phyloP scores from a whole-genome alignment of 53 echinoderm and acorn worm species.

The Paelopatides confundens region DNA sequence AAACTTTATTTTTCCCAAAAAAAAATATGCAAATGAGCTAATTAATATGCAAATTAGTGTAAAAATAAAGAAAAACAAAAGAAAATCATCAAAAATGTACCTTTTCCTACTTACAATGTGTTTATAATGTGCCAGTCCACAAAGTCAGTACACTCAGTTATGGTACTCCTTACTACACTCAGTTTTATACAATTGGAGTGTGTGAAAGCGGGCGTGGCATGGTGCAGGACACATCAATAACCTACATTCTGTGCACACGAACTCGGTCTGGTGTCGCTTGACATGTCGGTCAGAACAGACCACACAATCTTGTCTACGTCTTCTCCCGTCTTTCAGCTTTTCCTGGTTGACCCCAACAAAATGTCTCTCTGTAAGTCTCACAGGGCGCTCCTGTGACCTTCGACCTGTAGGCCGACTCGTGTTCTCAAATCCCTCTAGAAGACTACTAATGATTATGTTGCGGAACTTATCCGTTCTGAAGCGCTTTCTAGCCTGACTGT shows the following conservation, averaged over 20 bases:
- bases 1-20: too few species aligned
- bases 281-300: not conserved
- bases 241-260: not conserved
- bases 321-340: not conserved
- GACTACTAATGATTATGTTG: not conserved
- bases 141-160: not conserved
- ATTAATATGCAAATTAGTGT: too few species aligned
- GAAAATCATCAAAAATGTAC: too few species aligned
- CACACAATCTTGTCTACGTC: slow-evolving; percentile 1
- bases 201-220: not conserved
- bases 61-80: too few species aligned
- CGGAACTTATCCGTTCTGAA: not conserved
- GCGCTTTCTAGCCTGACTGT: not conserved
- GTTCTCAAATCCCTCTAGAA: not conserved
- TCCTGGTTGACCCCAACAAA: not conserved
- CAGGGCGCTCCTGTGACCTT: too few species aligned
- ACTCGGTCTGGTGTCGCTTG: not conserved
- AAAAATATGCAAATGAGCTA: too few species aligned
- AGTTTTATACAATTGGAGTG: not conserved
- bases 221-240: slow-evolving; percentile 20
- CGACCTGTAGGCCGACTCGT: too few species aligned
- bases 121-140: too few species aligned
- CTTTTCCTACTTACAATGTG: too few species aligned
- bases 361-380: slow-evolving; percentile 27
- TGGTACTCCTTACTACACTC: slow-evolving; percentile 2